Base-by-base conservation (phyloP, 2,888 invertebrate genomes). In the Agrochola litura region DNA sequence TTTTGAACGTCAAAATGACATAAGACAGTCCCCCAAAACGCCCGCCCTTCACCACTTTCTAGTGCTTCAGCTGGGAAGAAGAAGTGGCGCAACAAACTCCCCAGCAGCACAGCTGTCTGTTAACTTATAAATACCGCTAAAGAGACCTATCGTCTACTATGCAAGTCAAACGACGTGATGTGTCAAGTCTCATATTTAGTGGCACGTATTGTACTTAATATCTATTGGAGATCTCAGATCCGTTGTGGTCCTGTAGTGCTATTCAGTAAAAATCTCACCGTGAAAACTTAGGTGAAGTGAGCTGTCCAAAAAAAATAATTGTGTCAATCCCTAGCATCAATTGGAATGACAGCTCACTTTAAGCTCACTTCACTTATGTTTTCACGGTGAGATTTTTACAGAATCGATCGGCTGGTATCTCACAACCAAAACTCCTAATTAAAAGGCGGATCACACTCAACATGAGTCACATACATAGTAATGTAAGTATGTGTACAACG, bases 401-500 rank as follows among this genome's bases (percentile, higher is more conserved):
- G 30, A 30, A 30, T 30, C 30, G 30, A 30, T 30, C 5, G 37
- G 4, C 14, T 46, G 22, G 10, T 37, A 56, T 54, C 19, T 46
- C 19, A 37, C 12, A 37, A 76, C 3, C 2, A 43, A 76, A 67
- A 76, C 37, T 67, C 30, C 16, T 43, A 30, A 75, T 75, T 19
- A 66, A 76, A 56, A 54, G 30, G 43, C 37, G 12, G n/a, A 19
- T 61, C 14, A 16, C 41, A 65, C 14, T 65, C 10, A 22, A 14
- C 30, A n/a, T 46, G 61, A 70, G 61, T 70, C 70, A 70, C 19
- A 43, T 43, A 60, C 14, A 69, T 22, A 43, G 22, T 22, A 58
- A 69, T 70, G 22, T 54, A 22, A 37, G 16, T 71, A 64, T 41
- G 41, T 80, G 68, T 58, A 68, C 71, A 78, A 82, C 56, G 66